Conservation (phyloP, 2,113 vertebrate genomes). For the Vombatus ursinus region DNA sequence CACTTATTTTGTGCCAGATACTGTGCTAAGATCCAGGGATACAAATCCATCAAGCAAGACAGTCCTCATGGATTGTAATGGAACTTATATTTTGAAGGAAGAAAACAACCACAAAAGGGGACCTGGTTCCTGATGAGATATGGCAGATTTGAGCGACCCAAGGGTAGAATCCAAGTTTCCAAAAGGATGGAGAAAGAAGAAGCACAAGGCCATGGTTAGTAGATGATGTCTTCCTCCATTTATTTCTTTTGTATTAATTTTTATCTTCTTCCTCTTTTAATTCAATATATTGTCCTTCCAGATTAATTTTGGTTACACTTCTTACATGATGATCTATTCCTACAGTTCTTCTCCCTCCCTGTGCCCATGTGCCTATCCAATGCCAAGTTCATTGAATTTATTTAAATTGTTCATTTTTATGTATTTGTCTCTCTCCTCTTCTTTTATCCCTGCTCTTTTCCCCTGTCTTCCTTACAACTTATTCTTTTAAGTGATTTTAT, state of each 20-base stretch:
- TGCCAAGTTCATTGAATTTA: too few species aligned
- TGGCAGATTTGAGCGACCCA: neutral
- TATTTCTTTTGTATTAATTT: neutral
- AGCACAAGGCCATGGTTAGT: neutral
- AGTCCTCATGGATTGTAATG: neutral
- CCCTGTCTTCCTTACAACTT: neutral
- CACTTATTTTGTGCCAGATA: neutral
- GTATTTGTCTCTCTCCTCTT: neutral
- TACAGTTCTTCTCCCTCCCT: too few species aligned
- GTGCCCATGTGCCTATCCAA: too few species aligned
- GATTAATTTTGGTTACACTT: neutral
- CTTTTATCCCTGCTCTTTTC: neutral
- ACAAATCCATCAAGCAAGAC: neutral
- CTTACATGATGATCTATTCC: neutral
- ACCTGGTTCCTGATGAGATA: too few species aligned
- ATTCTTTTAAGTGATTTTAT: neutral
- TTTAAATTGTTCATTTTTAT: neutral
- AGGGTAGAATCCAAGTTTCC: neutral
- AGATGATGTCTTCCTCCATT: neutral
- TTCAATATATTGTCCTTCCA: neutral
- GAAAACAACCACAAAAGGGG: neutral
- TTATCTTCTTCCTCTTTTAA: neutral
- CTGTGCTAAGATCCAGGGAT: neutral
- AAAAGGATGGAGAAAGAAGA: neutral
- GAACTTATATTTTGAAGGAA: neutral